Evolutionary conservation across 2,888 invertebrate genomes (phyloP).

Genomic region (Hypena proboscidalis): DNA sequence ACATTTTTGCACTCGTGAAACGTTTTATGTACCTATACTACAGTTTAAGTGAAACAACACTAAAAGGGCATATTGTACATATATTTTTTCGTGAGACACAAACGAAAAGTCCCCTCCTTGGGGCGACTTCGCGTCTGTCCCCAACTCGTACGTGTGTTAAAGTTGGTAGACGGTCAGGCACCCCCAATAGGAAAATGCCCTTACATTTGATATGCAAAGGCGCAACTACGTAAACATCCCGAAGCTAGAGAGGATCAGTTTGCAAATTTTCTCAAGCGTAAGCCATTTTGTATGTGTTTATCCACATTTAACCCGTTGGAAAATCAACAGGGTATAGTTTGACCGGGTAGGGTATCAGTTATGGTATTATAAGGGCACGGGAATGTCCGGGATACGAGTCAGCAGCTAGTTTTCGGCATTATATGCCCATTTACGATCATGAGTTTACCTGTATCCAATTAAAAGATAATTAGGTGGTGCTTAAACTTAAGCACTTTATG

Average conservation of each 20-base stretch:
- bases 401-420: constrained; percentile 6
- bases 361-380: constrained; percentile 20
- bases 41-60: too few relatives aligned
- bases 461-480: neutral
- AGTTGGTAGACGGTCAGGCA: constrained; percentile 1
- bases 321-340: constrained; percentile 33
- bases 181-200: constrained; percentile 4
- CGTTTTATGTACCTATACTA: too few relatives aligned
- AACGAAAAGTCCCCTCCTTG: too few relatives aligned
- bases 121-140: too few relatives aligned
- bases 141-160: too few relatives aligned
- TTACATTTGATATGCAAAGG: constrained; percentile 17
- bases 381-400: neutral
- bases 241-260: constrained; percentile 14
- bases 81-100: too few relatives aligned
- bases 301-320: constrained; percentile 29
- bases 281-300: constrained; percentile 35
- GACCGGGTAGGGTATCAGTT: constrained; percentile 19
- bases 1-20: too few relatives aligned
- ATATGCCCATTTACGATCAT: constrained; percentile 4
- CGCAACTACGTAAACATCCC: constrained; percentile 23
- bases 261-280: constrained; percentile 32
- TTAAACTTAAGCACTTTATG: neutral
- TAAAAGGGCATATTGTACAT: too few relatives aligned
- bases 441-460: constrained; percentile 3